Conservation (phyloP, 2,797 vertebrate species). For the Picus viridis region DNA sequence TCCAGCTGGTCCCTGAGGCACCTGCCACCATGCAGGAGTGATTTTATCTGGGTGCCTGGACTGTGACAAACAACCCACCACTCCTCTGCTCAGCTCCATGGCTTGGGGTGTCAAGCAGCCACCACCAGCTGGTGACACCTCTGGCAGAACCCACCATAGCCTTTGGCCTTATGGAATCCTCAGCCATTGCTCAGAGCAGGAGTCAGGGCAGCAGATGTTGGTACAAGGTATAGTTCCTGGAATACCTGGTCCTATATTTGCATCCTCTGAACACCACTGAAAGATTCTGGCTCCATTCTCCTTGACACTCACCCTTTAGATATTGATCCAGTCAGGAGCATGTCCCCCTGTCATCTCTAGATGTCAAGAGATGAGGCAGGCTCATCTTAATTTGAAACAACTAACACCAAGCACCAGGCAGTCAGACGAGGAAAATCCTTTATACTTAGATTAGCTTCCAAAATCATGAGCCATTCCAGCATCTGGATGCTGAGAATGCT, state of each 20-base stretch:
- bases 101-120: not conserved
- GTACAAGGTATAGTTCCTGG: not conserved
- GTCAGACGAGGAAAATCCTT: not conserved
- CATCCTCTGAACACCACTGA: no score
- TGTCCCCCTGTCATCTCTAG: not conserved
- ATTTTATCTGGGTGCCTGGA: not conserved
- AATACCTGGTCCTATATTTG: accelerated
- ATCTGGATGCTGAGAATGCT: not conserved
- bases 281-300: no score
- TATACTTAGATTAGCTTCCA: not conserved
- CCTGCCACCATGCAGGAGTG: accelerated
- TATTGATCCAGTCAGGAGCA: not conserved
- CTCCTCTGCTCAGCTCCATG: accelerated
- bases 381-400: not conserved
- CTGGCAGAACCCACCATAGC: not conserved
- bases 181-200: accelerated
- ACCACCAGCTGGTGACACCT: not conserved
- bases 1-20: not conserved
- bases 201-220: not conserved
- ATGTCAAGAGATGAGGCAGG: not conserved
- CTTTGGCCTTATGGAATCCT: accelerated
- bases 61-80: accelerated
- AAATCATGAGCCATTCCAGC: not conserved
- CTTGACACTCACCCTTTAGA: no score
- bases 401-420: not conserved